Evolutionary conservation across 2,797 vertebrate species (phyloP), one percentile per base, ranked within the genome.

Genomic region (Cheirogaleus major): DNA sequence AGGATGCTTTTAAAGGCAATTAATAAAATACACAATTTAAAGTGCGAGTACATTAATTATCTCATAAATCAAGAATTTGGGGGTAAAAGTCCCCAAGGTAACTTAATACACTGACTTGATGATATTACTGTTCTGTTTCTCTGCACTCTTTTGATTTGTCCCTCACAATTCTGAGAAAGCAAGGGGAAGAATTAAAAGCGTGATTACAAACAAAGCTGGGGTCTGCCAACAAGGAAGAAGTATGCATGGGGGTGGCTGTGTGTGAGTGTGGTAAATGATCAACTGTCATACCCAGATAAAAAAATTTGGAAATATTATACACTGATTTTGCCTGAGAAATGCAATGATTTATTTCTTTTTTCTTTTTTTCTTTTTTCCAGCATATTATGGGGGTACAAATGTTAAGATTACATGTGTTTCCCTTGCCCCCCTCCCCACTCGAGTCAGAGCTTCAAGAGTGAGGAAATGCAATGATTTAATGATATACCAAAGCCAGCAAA

Each of bases 281-380:
- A 30, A 73, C 3, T 41, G 25, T 81, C n/a, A 57, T n/a, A 89
- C 22, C 43, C 30, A 65, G 55, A 43, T 48, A 17, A 43, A 78
- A 93, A 78, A 9, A 11, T 17, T 73, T 85, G 76, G 48, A 67
- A 89, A 70, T 76, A 55, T 32, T 61, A 17, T 23, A 81, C 55
- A 57, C 52, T 88, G n/a, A 92, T 81, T 65, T 81, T 89, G 11
- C 52, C 52, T 35, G n/a, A 89, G 30, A 92, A 86, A 89, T 79
- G 25, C 30, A 86, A 79, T 81, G 32, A 84, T 61, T 82, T 69
- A 30, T 38, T 38, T 38, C 38, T 38, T 38, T 38, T 38, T 38
- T 38, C 38, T 38, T 38, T 38, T 38, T 38, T 38, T 38, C 38
- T 38, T 38, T 38, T 38, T 38, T 38, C 38, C 38, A 38, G 38